Evolutionary conservation across 2,113 vertebrate genomes (phyloP).

Genomic region (Leptodactylus fuscus): DNA sequence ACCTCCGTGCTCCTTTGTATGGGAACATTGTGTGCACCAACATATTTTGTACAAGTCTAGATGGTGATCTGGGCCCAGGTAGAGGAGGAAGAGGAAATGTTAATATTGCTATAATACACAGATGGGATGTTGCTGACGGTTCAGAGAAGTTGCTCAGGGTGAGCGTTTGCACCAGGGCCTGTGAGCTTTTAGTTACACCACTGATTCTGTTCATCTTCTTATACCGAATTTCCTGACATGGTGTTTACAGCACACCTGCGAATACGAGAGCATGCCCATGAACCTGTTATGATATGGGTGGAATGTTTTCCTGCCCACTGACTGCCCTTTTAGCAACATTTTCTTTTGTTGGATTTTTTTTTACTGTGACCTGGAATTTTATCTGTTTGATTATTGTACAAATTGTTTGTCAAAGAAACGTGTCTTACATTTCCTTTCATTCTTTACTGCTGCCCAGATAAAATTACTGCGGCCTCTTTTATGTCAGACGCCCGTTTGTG

Average conservation of each 20-base stretch:
- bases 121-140: no score
- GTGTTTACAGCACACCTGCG: background rate
- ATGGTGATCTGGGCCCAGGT: no score
- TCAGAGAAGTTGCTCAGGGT: no score
- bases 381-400: constrained; percentile 4
- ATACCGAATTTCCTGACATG: background rate
- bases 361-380: background rate
- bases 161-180: no score
- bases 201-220: background rate
- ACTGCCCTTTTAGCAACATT: constrained; percentile 18
- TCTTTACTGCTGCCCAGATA: background rate
- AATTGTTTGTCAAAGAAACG: constrained; percentile 25
- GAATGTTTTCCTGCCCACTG: background rate
- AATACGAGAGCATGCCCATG: background rate
- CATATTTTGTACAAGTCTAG: no score
- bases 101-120: no score
- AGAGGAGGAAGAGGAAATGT: no score
- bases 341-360: constrained; percentile 21
- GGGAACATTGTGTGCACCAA: no score
- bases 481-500: background rate
- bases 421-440: constrained; percentile 34
- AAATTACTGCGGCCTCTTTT: constrained; percentile 41
- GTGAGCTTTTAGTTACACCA: no score
- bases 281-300: background rate
- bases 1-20: no score